Evolutionary conservation across 2,888 invertebrate genomes (phyloP), one percentile per base, ranked within the genome.

Genomic region (Mythimna impura): DNA sequence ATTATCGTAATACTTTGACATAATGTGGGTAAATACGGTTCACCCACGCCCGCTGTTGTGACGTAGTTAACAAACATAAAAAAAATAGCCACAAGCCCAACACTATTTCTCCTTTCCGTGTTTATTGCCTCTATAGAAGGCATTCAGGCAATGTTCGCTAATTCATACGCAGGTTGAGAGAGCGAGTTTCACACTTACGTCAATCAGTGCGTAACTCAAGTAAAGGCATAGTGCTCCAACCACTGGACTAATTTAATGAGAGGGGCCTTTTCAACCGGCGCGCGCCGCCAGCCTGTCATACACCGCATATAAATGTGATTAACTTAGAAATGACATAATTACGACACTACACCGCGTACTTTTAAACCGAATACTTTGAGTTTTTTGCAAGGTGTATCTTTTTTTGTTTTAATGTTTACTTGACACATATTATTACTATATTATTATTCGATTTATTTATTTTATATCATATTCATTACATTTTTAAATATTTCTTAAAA

Each of bases 221-320:
- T 91, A 90, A 90, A 89, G 87, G 87, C 88, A 94, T 93, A 94
- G 94, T 94, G 94, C 92, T 93, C 92, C 95, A 95, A 92, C 95
- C 94, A 92, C 93, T 92, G 94, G 90, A 94, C 92, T 94, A 95
- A 95, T 95, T 95, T 95, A 95, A 95, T 95, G 95, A 95, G 90
- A 94, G 92, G 91, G 87, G 90, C 90, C 92, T 92, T 93, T 94
- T 91, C 91, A 93, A 64, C 84, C 79, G 83, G 66, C 76, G 85
- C 76, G 87, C 90, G 85, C 69, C 78, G 81, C 81, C 77, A 66
- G 73, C 79, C 76, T 81, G 81, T 83, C 84, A 71, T 80, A 84
- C 85, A 77, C 78, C 73, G 72, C 81, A 87, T 87, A 89, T 88
- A 89, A 89, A 90, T 89, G 83, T 87, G 78, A 88, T 90, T 89